Conservation (phyloP, 1,140 invertebrate species). For the Pollicipes pollicipes region DNA sequence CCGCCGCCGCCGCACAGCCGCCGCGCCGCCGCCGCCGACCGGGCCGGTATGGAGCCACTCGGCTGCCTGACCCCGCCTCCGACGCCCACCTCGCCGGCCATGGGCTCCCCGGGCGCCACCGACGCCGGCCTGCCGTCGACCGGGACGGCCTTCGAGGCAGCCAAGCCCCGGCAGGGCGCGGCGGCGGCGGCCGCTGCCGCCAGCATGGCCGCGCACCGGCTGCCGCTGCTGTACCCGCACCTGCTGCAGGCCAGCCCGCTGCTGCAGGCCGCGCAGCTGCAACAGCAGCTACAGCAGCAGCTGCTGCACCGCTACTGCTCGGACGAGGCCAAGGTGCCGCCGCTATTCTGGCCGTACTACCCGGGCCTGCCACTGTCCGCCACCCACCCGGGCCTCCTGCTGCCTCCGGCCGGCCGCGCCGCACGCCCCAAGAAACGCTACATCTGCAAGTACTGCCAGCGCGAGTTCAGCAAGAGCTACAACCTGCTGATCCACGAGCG, state of each 20-base stretch:
- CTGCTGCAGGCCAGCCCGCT: constrained; percentile 3
- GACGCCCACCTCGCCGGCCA: neutral
- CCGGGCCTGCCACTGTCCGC: neutral
- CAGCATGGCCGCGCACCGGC: neutral
- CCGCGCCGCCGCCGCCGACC: neutral
- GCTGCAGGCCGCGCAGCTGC: too few relatives aligned
- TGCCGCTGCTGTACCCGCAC: constrained; percentile 1
- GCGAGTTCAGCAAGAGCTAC: constrained; percentile 95
- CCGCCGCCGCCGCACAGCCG: too few relatives aligned
- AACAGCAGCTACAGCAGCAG: constrained; percentile 1
- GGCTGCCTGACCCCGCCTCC: neutral
- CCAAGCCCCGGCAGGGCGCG: too few relatives aligned
- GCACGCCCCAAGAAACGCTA: constrained; percentile 80
- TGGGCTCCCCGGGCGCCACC: too few relatives aligned
- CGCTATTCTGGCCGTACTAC: neutral
- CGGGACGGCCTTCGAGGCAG: neutral
- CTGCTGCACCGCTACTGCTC: neutral
- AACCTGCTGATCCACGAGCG: constrained; percentile 93
- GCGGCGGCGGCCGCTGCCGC: too few relatives aligned
- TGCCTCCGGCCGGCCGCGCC: neutral
- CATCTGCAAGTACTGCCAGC: constrained; percentile 91
- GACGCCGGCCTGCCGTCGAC: neutral
- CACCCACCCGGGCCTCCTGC: neutral
- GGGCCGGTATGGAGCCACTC: neutral
- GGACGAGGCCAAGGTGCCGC: neutral